phyloP scores from a whole-genome alignment of 53 echinoderm and acorn worm species.

The Pentamera pediparva region DNA sequence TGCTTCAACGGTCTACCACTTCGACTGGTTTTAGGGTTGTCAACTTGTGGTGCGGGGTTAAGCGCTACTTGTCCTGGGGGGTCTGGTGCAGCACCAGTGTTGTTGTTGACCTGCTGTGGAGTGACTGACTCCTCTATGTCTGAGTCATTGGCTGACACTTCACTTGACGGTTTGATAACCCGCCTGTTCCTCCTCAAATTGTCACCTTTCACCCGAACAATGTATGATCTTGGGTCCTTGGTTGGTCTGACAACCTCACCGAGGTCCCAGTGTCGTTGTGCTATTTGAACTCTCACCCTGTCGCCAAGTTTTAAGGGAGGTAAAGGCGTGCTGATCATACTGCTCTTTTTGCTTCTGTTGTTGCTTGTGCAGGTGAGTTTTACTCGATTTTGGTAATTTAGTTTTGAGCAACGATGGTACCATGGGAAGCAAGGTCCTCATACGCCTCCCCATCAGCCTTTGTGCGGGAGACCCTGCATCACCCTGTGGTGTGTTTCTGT shows the following conservation, averaged over 20 bases:
- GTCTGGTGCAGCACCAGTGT: too few relatives aligned
- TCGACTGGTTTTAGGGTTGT: too few relatives aligned
- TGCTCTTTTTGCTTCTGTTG: not conserved
- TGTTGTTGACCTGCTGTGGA: not conserved
- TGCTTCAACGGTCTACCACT: too few relatives aligned
- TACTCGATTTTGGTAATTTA: not conserved
- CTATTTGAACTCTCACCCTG: not conserved
- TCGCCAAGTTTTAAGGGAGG: not conserved
- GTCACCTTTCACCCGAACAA: not conserved
- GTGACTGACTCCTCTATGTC: not conserved
- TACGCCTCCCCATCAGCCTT: not conserved
- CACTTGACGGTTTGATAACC: not conserved
- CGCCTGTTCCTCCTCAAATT: too few relatives aligned
- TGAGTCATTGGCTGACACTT: not conserved
- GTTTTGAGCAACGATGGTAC: not conserved
- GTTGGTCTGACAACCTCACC: not conserved
- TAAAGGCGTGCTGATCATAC: not conserved
- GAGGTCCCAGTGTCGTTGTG: not conserved
- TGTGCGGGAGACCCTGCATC: conserved; percentile 20
- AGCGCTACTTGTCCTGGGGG: too few relatives aligned
- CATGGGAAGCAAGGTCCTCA: not conserved
- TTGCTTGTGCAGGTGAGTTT: not conserved
- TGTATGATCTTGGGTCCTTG: not conserved
- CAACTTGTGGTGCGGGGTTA: too few relatives aligned
- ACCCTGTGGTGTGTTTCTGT: conserved; percentile 40